phyloP scores from a whole-genome alignment of 2,113 vertebrate genomes.

The Labeo catla region DNA sequence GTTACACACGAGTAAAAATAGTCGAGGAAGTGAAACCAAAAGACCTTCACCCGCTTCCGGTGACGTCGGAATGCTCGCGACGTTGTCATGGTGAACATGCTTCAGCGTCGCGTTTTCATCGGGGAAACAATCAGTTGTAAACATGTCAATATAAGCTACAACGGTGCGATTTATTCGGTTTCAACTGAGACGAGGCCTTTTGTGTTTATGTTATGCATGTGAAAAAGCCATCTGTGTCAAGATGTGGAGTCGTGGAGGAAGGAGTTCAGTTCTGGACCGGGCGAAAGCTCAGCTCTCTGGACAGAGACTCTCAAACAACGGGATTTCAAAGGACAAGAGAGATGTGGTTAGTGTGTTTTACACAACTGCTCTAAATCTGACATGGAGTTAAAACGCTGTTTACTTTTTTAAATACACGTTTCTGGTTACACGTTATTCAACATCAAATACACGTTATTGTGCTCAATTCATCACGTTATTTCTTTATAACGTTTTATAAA shows the following conservation, averaged over 20 bases:
- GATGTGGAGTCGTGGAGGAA: conserved; percentile 71
- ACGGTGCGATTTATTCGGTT: not conserved
- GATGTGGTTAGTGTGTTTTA: not conserved
- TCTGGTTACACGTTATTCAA: too few relatives aligned
- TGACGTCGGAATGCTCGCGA: not conserved
- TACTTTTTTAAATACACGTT: not conserved
- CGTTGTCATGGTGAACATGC: not conserved
- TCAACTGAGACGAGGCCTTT: not conserved
- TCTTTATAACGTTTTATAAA: too few relatives aligned
- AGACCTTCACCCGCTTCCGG: not conserved
- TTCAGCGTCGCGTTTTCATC: not conserved
- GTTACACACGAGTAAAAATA: not conserved
- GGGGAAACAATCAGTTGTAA: not conserved
- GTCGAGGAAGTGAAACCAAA: not conserved
- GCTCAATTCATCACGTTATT: too few relatives aligned
- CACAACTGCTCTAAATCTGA: not conserved
- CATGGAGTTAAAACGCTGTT: not conserved
- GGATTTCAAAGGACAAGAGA: not conserved
- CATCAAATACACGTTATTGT: too few relatives aligned
- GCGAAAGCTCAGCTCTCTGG: conserved; percentile 72
- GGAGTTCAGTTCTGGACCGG: conserved; percentile 73
- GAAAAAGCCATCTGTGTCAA: too few relatives aligned
- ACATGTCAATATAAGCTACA: not conserved
- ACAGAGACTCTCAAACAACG: conserved; percentile 52
- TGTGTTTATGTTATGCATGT: too few relatives aligned